Evolutionary conservation across 2,888 invertebrate genomes (phyloP).

Genomic region (Drosophila ezoana): DNA sequence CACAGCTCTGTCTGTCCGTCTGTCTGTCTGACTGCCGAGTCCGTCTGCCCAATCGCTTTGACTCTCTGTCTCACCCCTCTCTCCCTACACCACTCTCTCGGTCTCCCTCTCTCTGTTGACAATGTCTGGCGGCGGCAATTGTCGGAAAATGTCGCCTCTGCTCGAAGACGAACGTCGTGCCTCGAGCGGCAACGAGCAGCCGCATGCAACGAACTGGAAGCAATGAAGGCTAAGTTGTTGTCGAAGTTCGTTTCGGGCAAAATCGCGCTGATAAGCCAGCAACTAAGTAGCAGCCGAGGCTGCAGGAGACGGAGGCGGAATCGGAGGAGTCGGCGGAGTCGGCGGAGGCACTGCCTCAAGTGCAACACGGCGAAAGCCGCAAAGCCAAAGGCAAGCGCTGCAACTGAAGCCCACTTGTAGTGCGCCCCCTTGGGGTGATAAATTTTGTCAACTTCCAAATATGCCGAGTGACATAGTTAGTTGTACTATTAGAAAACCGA

Average conservation of each 20-base stretch:
- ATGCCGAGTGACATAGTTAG: conserved; percentile 45
- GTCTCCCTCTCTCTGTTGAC: conserved; percentile 46
- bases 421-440: conserved; percentile 35
- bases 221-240: conserved; percentile 78
- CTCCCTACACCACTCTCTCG: neutral
- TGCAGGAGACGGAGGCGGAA: neutral
- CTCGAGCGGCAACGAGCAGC: conserved; percentile 11
- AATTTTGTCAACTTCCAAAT: conserved; percentile 49
- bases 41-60: conserved; percentile 1
- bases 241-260: conserved; percentile 48
- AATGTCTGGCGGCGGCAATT: conserved; percentile 51
- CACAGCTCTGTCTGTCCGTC: conserved; percentile 35
- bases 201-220: conserved; percentile 72
- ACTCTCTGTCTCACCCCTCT: conserved; percentile 5
- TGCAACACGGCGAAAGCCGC: conserved; percentile 35
- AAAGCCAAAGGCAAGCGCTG: conserved; percentile 32
- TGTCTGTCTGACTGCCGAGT: neutral
- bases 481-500: conserved; percentile 41
- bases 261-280: conserved; percentile 57
- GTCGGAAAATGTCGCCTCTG: conserved; percentile 41
- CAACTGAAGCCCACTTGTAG: conserved; percentile 39
- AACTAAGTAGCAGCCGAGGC: conserved; percentile 45
- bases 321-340: neutral
- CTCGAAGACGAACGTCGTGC: conserved; percentile 20
- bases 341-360: conserved; percentile 1